phyloP scores from a whole-genome alignment of 2,888 invertebrate species.

The Ophioninae sp. region DNA sequence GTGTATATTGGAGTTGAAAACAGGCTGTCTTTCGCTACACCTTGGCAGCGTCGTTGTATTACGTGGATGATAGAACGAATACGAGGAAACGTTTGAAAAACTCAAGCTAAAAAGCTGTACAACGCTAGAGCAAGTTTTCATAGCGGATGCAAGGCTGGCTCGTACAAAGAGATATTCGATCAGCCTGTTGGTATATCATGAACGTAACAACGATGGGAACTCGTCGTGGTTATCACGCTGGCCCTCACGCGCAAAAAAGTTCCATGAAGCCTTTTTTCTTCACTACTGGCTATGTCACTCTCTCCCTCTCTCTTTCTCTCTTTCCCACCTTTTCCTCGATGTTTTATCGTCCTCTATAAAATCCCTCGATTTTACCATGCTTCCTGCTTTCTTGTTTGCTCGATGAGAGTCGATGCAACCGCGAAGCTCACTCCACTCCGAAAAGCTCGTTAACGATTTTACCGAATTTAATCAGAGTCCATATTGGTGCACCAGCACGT shows the following conservation, averaged over 20 bases:
- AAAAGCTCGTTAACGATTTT: slow-evolving; percentile 1
- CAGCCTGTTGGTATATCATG: slow-evolving; percentile 54
- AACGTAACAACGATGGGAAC: slow-evolving; percentile 55
- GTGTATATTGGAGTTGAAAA: background rate
- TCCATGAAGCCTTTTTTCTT: background rate
- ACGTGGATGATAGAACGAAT: slow-evolving; percentile 46
- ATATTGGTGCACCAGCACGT: slow-evolving; percentile 48
- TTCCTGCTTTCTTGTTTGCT: slow-evolving; percentile 8
- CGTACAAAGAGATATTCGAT: slow-evolving; percentile 50
- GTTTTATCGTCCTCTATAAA: no score
- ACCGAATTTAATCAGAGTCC: slow-evolving; percentile 59
- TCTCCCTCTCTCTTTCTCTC: slow-evolving; percentile 1
- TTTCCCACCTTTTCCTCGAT: slow-evolving; percentile 16
- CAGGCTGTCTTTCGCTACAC: background rate
- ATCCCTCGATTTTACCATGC: background rate
- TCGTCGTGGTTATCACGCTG: slow-evolving; percentile 52
- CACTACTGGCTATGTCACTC: slow-evolving; percentile 21
- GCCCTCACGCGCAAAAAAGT: slow-evolving; percentile 7
- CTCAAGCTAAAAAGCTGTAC: slow-evolving; percentile 28
- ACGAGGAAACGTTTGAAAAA: slow-evolving; percentile 9
- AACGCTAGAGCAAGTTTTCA: slow-evolving; percentile 41
- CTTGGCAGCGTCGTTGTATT: slow-evolving; percentile 16
- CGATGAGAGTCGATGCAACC: background rate
- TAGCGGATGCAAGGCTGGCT: slow-evolving; percentile 2
- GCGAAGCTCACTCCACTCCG: background rate